Conservation (phyloP, 1,140 invertebrate genomes). For the Zaprionus ghesquierei region DNA sequence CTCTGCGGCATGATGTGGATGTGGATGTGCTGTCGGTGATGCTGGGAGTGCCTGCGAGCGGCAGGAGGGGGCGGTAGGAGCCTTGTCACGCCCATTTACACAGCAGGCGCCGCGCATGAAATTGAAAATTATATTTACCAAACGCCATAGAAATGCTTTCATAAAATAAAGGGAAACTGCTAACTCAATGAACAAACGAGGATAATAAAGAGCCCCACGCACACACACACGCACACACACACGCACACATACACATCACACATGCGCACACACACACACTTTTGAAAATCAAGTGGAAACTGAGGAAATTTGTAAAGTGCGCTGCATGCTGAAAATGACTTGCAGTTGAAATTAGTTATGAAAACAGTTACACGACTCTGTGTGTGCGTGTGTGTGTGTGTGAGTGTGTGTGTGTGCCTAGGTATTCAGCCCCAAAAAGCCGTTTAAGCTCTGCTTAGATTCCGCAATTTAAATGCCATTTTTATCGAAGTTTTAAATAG, state of each 20-base stretch:
- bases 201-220: slow-evolving; percentile 20
- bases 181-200: slow-evolving; percentile 47
- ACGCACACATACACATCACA: background rate
- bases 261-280: background rate
- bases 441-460: slow-evolving; percentile 17
- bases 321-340: slow-evolving; percentile 14
- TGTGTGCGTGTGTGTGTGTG: background rate
- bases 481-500: background rate
- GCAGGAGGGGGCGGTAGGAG: background rate
- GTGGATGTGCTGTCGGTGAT: background rate
- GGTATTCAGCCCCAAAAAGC: slow-evolving; percentile 8
- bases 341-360: slow-evolving; percentile 22
- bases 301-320: slow-evolving; percentile 20
- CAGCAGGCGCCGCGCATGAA: slow-evolving; percentile 30
- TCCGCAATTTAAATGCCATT: background rate
- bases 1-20: background rate
- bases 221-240: slow-evolving; percentile 1
- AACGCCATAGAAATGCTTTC: slow-evolving; percentile 35
- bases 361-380: slow-evolving; percentile 4
- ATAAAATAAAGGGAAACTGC: slow-evolving; percentile 39
- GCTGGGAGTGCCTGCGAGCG: background rate
- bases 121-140: slow-evolving; percentile 44
- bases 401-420: background rate
- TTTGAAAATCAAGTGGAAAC: slow-evolving; percentile 16
- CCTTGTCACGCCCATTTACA: slow-evolving; percentile 37